Percentiles rank a stretch among this genome's conserved stretches.
Conservation (phyloP, 2,888 invertebrate genomes). For the Cantharis rustica region DNA sequence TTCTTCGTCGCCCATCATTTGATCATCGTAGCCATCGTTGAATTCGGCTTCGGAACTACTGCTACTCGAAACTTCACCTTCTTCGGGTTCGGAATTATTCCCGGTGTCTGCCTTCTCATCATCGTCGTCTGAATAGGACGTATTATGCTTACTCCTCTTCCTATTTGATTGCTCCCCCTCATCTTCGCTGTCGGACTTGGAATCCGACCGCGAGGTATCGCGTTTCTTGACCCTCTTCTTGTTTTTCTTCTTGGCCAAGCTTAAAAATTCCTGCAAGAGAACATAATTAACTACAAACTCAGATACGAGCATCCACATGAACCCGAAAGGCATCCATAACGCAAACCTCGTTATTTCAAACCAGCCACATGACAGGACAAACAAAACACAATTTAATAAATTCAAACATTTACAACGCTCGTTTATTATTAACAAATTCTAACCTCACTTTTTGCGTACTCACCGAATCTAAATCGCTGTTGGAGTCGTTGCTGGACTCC, state of each 20-base stretch:
- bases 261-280: constrained; percentile 73
- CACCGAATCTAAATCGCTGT: constrained; percentile 79
- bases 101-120: constrained; percentile 57
- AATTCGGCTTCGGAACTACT: constrained; percentile 82
- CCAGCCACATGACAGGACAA: neutral
- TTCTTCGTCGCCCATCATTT: constrained; percentile 96
- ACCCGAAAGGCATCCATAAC: neutral
- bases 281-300: neutral
- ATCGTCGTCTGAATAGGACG: constrained; percentile 50
- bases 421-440: constrained; percentile 1
- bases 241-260: constrained; percentile 80
- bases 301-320: neutral
- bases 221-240: constrained; percentile 59
- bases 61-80: constrained; percentile 83
- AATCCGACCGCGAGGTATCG: constrained; percentile 47
- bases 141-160: constrained; percentile 40
- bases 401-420: neutral
- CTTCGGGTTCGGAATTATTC: constrained; percentile 77
- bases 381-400: neutral
- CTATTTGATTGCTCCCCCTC: constrained; percentile 48
- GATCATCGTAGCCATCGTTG: constrained; percentile 95
- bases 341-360: neutral
- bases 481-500: constrained; percentile 79
- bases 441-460: constrained; percentile 51
- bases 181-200: constrained; percentile 54